phyloP scores from a whole-genome alignment of 1,140 invertebrate species.

The Mercenaria mercenaria region DNA sequence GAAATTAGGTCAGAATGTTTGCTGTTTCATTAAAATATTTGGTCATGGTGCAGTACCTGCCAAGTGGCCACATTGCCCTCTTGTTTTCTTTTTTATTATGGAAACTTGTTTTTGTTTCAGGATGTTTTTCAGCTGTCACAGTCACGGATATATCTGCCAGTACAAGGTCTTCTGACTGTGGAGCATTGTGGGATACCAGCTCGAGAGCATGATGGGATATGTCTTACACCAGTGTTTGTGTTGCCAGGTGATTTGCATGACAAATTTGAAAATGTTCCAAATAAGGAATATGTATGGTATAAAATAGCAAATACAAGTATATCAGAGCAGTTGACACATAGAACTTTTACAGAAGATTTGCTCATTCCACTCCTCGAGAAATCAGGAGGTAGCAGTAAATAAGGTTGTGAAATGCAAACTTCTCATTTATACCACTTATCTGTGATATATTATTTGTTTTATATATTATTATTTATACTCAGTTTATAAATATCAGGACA shows the following conservation, averaged over 20 bases:
- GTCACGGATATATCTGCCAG: background rate
- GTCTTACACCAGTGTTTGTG: slow-evolving; percentile 36
- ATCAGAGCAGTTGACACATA: background rate
- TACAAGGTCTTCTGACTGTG: slow-evolving; percentile 25
- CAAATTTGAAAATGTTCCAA: background rate
- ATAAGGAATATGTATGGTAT: slow-evolving; percentile 33
- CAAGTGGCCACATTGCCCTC: no score
- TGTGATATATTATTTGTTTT: background rate
- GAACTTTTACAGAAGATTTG: slow-evolving; percentile 22
- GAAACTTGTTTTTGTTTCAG: no score
- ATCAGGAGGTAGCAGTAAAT: no score
- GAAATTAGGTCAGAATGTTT: no score
- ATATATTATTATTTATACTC: no score
- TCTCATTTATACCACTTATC: background rate
- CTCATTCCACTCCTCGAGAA: slow-evolving; percentile 4
- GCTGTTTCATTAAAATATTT: no score
- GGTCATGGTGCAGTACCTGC: no score
- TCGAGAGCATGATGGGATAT: slow-evolving; percentile 62
- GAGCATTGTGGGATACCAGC: slow-evolving; percentile 66
- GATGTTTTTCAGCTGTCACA: background rate
- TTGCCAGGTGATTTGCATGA: slow-evolving; percentile 23
- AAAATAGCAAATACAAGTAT: slow-evolving; percentile 1
- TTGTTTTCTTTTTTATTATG: no score
- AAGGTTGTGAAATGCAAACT: background rate
- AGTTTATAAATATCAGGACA: no score